These are phyloP conservation scores for Hyperoplus immaculatus DNA, from an alignment of 2,797 vertebrate genomes.

Conservation along the genomic window DNA sequence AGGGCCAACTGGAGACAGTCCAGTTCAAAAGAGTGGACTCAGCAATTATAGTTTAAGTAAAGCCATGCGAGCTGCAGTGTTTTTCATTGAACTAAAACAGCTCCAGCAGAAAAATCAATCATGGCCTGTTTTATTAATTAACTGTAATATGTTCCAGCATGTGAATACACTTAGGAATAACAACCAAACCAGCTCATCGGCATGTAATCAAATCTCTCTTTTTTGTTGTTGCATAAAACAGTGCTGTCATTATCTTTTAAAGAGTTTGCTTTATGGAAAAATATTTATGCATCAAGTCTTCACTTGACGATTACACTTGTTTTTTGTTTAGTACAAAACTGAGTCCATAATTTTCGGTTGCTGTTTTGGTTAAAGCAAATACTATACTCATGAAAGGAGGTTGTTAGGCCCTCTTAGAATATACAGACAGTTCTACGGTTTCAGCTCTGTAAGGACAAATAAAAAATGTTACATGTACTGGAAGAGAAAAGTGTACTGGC, in stretches of 20 bases:
- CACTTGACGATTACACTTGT: neutral
- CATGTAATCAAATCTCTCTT: neutral
- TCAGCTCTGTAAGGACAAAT: conserved; percentile 3
- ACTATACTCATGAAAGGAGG: neutral
- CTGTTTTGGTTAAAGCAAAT: conserved; percentile 18
- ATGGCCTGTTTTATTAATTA: conserved; percentile 6
- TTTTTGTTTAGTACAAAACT: neutral
- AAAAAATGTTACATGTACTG: conserved; percentile 24
- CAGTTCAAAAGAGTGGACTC: conserved; percentile 11
- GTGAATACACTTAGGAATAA: neutral
- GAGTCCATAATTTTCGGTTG: conserved; percentile 15
- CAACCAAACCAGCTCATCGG: neutral
- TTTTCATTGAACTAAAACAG: conserved; percentile 7
- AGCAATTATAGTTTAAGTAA: neutral
- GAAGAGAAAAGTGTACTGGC: neutral
- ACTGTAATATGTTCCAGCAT: conserved; percentile 1
- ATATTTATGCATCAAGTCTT: neutral
- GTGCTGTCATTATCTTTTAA: neutral
- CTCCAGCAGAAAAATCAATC: conserved; percentile 2
- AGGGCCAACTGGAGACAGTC: conserved; percentile 9
- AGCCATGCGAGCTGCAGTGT: conserved; percentile 17
- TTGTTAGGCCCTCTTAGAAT: neutral
- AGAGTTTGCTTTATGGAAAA: conserved; percentile 5
- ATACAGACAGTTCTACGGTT: conserved; percentile 8
- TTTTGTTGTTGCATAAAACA: conserved; percentile 1